These are phyloP conservation scores for Xanthorhoe spadicearia DNA, from an alignment of 2,888 invertebrate genomes.

Conservation along the genomic window DNA sequence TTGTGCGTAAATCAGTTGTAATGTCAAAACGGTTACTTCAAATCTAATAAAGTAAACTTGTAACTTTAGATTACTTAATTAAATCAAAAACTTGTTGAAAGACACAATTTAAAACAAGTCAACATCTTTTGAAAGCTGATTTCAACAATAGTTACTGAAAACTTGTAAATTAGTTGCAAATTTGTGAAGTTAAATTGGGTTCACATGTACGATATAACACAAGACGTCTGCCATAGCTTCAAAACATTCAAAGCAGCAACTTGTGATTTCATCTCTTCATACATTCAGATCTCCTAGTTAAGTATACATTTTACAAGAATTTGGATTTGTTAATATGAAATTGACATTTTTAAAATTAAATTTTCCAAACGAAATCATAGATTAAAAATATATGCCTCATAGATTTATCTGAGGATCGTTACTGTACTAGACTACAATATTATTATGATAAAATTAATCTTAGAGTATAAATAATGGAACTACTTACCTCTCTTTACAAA, in stretches of 20 bases:
- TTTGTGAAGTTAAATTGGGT: conserved; percentile 26
- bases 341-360: too few species aligned
- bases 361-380: too few species aligned
- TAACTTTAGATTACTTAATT: background rate
- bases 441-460: too few species aligned
- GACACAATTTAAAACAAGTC: background rate
- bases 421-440: too few species aligned
- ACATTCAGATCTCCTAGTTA: too few species aligned
- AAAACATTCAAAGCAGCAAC: background rate
- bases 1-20: background rate
- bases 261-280: background rate
- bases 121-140: conserved; percentile 8
- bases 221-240: conserved; percentile 1
- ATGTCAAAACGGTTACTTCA: background rate
- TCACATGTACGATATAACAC: conserved; percentile 22
- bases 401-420: too few species aligned
- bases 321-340: too few species aligned
- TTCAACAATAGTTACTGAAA: conserved; percentile 12
- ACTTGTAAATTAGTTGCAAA: conserved; percentile 20
- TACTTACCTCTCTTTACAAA: too few species aligned
- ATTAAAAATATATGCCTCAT: too few species aligned
- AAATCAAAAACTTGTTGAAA: conserved; percentile 5
- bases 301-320: too few species aligned
- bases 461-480: too few species aligned
- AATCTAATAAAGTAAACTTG: background rate